Conservation (phyloP, 2,113 vertebrate species). For the Carlito syrichta region DNA sequence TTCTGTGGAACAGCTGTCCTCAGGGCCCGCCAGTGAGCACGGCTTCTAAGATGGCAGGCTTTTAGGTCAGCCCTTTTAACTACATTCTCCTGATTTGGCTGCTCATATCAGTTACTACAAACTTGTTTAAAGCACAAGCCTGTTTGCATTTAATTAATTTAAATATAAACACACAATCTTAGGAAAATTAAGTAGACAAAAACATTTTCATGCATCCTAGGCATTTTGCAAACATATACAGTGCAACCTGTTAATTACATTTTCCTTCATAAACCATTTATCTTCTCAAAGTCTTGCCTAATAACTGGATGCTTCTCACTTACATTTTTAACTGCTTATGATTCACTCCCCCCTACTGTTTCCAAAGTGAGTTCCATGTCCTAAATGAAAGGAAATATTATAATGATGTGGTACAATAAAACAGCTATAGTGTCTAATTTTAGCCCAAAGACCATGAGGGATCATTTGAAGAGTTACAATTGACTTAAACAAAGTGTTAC, state of each 20-base stretch:
- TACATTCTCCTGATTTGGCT: neutral
- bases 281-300: slow-evolving; percentile 62
- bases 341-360: slow-evolving; percentile 33
- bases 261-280: slow-evolving; percentile 67
- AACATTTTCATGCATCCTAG: slow-evolving; percentile 71
- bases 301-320: slow-evolving; percentile 60
- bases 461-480: neutral
- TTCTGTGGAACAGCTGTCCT: neutral
- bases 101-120: neutral
- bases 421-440: neutral
- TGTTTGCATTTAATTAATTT: slow-evolving; percentile 68
- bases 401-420: neutral
- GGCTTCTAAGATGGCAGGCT: neutral
- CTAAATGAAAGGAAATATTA: neutral
- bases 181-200: slow-evolving; percentile 73
- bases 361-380: slow-evolving; percentile 30
- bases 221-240: slow-evolving; percentile 68
- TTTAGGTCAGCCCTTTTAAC: neutral
- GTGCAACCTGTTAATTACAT: slow-evolving; percentile 74
- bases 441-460: neutral
- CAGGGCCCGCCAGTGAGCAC: neutral
- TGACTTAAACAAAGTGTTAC: neutral
- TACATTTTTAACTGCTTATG: slow-evolving; percentile 56
- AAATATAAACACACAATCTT: slow-evolving; percentile 63
- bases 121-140: slow-evolving; percentile 50